phyloP scores from a whole-genome alignment of 1,140 invertebrate species.

The Drosophila rufa region DNA sequence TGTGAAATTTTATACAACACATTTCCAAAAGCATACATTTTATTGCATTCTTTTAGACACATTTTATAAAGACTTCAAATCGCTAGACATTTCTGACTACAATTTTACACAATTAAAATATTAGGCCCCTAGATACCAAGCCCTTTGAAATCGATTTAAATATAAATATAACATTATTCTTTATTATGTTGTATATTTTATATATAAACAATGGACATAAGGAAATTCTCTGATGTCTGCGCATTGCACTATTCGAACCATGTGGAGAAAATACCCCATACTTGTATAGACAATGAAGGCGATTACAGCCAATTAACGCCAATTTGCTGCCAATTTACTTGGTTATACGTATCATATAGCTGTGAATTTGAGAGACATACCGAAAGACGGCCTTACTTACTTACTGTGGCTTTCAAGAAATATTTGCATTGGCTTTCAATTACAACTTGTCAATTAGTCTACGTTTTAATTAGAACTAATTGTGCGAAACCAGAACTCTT shows the following conservation, averaged over 20 bases:
- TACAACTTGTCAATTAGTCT: conserved; percentile 28
- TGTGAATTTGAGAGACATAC: not conserved
- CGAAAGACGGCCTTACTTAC: too few species aligned
- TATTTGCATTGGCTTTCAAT: conserved; percentile 24
- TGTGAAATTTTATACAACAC: too few species aligned
- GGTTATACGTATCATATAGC: not conserved
- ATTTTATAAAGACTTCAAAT: not conserved
- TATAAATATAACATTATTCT: not conserved
- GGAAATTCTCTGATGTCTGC: not conserved
- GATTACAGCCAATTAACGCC: conserved; percentile 31
- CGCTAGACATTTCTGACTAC: not conserved
- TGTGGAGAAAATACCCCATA: not conserved
- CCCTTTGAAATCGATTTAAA: not conserved
- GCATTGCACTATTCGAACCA: not conserved
- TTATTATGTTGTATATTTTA: not conserved
- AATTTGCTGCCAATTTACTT: conserved; percentile 34
- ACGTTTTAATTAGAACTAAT: conserved; percentile 35
- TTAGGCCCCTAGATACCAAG: too few species aligned
- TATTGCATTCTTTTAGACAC: not conserved
- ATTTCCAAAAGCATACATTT: not conserved
- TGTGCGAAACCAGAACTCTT: conserved; percentile 17
- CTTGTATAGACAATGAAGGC: conserved; percentile 19
- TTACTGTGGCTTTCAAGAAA: not conserved
- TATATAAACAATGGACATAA: not conserved
- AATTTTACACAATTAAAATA: too few species aligned